These are phyloP conservation scores for Apoderus coryli DNA, from an alignment of 2,888 invertebrate genomes.

Conservation along the genomic window DNA sequence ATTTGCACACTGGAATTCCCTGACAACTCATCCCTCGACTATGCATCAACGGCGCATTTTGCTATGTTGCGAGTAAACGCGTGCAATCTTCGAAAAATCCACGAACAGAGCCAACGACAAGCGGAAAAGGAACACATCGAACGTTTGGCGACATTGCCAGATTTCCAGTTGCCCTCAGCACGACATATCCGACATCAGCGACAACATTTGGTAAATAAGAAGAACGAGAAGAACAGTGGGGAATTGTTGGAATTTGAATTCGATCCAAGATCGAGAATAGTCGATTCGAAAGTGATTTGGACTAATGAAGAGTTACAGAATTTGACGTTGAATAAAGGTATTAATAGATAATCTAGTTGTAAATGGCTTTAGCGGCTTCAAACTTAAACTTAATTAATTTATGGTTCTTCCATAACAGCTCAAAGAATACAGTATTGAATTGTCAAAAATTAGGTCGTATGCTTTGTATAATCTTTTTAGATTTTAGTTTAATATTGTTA, in stretches of 20 bases:
- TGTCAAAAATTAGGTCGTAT: too few relatives aligned
- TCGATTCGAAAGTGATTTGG: conserved; percentile 21
- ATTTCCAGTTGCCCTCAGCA: conserved; percentile 13
- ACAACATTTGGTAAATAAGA: conserved; percentile 19
- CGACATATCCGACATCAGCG: conserved; percentile 28
- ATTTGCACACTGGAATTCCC: conserved; percentile 32
- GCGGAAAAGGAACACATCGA: conserved; percentile 23
- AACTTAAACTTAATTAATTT: too few relatives aligned
- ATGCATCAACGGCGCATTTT: conserved; percentile 15
- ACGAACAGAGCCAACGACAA: conserved; percentile 21
- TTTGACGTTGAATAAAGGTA: too few relatives aligned
- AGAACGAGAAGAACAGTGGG: conserved; percentile 9
- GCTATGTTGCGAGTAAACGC: conserved; percentile 21
- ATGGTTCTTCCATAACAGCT: too few relatives aligned
- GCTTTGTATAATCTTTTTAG: too few relatives aligned
- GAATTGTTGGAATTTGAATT: conserved; percentile 14
- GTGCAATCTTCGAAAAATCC: conserved; percentile 24
- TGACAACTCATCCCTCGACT: conserved; percentile 21
- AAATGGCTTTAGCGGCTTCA: too few relatives aligned
- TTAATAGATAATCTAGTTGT: too few relatives aligned
- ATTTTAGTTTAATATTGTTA: too few relatives aligned
- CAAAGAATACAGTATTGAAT: too few relatives aligned
- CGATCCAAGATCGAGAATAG: conserved; percentile 22
- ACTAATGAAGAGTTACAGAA: conserved; percentile 23
- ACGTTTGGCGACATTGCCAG: conserved; percentile 21